Conservation (phyloP, 2,797 vertebrate genomes). For the Macropodus opercularis region DNA sequence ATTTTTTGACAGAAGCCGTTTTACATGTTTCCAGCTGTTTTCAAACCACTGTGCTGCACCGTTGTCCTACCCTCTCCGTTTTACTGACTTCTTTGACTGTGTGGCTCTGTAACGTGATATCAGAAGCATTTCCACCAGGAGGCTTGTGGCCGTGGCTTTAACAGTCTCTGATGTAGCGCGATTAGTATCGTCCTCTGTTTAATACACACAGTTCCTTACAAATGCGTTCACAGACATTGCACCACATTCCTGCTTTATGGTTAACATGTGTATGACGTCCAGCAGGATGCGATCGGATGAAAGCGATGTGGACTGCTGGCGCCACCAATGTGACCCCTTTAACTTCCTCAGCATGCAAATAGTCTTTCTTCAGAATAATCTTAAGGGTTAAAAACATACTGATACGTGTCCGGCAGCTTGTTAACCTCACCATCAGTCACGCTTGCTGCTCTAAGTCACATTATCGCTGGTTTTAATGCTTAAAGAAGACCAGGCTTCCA, state of each 20-base stretch:
- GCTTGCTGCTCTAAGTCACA: not conserved
- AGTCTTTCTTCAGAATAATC: too few species aligned
- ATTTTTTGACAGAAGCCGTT: not conserved
- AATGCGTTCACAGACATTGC: not conserved
- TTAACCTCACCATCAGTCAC: not conserved
- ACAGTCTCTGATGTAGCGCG: slow-evolving; percentile 1
- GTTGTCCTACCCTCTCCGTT: not conserved
- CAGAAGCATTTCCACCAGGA: not conserved
- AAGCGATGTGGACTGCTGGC: too few species aligned
- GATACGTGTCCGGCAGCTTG: not conserved
- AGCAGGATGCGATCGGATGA: too few species aligned
- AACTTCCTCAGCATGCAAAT: too few species aligned
- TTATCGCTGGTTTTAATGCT: not conserved
- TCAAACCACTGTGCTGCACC: not conserved
- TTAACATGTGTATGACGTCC: not conserved
- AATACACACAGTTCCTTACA: too few species aligned
- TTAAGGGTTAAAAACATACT: too few species aligned
- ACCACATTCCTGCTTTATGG: not conserved
- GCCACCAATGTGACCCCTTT: too few species aligned
- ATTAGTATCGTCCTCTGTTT: not conserved
- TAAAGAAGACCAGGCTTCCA: not conserved
- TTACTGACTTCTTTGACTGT: not conserved
- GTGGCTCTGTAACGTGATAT: not conserved
- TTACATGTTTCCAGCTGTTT: not conserved
- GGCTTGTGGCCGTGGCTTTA: not conserved